A percentile compares a stretch with the other conserved stretches of the same genome.
These are phyloP conservation scores for Trochalopteron elliotii DNA, from an alignment of 2,113 vertebrate species.

Conservation along the genomic window DNA sequence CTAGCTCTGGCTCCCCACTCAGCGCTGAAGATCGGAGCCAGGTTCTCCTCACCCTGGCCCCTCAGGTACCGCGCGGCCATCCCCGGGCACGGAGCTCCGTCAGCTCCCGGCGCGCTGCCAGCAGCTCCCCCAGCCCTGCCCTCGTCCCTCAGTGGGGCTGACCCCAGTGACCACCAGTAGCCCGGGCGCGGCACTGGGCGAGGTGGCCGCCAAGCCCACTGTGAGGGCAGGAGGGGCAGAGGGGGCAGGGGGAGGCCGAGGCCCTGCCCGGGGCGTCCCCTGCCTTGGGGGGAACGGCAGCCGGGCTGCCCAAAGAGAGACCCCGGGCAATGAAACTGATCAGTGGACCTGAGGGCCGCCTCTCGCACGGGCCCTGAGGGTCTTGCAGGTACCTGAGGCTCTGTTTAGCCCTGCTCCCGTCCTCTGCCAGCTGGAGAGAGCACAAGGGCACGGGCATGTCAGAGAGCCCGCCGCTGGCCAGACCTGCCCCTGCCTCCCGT, in stretches of 20 bases:
- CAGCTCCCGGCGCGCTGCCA: too few relatives aligned
- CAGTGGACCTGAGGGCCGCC: not conserved
- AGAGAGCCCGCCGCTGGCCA: not conserved
- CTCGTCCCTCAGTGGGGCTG: not conserved
- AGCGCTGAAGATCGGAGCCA: too few relatives aligned
- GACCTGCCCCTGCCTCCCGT: too few relatives aligned
- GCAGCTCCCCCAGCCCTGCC: not conserved
- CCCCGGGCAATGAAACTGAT: too few relatives aligned
- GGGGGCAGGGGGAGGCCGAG: not conserved
- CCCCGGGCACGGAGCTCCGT: not conserved
- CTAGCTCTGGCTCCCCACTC: not conserved
- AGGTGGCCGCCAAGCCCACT: too few relatives aligned
- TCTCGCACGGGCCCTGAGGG: not conserved
- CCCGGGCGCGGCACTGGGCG: accelerated
- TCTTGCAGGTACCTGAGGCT: not conserved
- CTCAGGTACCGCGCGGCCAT: accelerated
- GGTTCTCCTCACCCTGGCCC: not conserved
- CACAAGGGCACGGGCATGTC: not conserved
- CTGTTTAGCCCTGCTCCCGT: not conserved
- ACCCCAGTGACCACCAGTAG: not conserved
- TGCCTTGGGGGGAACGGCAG: accelerated
- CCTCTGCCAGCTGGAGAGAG: not conserved
- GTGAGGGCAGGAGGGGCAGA: not conserved
- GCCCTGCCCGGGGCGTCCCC: too few relatives aligned
- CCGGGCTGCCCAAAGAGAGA: not conserved